Base-by-base conservation (phyloP, 1,140 invertebrate genomes). In the Metaphire vulgaris region DNA sequence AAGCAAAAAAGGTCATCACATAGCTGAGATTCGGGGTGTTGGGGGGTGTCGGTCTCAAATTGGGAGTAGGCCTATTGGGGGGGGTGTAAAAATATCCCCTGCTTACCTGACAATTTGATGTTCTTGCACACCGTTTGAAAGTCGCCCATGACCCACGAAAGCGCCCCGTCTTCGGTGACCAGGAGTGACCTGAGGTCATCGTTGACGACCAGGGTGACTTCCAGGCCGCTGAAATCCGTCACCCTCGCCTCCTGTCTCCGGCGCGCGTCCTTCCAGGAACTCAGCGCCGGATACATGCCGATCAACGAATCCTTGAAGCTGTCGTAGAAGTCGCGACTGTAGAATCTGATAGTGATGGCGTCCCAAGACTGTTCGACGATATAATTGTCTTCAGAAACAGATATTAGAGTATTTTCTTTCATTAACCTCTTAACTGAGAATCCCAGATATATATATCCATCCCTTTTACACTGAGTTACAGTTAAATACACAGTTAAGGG, bases 91-190 rank as follows among this genome's bases (percentile, higher is more conserved):
- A n/a, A n/a, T n/a, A n/a, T n/a, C n/a, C n/a, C n/a, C n/a, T n/a
- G 41, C 34, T 67, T 34, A 75, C 74, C 74, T 2, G 29, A 33
- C 29, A 75, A 26, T 29, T 31, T 69, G 66, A 75, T 31, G 74
- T 69, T 69, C 65, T 75, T 75, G 74, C 64, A 69, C n/a, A 75
- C 67, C 56, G 32, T 75, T 66, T 75, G 74, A 66, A 75, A 75
- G 1, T 75, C 74, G 56, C 67, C 67, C 74, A 75, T 75, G 15
- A 75, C 74, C 74, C 74, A 75, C 64, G 74, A 67, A 29, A 33
- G 31, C 1, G 65, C 67, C 21, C 74, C 74, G 2, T 30, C 14
- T 6, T 75, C 64, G 2, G 74, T 69, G 64, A 75, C 74, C 26
- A 67, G 30, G 64, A 75, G 74, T 31, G 64, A 28, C 28, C 74